Evolutionary conservation across 2,888 invertebrate genomes (phyloP).

Genomic region (Rotaria macrura): DNA sequence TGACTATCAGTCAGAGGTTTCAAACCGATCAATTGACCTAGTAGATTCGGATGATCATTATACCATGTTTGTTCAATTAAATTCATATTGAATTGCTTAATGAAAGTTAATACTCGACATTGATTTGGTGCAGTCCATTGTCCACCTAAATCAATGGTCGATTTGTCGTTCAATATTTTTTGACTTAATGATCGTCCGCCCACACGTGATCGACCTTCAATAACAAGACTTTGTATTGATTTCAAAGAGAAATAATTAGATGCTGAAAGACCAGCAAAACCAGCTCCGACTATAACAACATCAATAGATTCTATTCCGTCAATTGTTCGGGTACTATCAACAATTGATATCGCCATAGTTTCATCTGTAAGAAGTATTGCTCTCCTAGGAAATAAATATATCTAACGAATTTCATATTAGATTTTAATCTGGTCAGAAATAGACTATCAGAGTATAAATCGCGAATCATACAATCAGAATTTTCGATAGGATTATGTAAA

Average conservation of each 20-base stretch:
- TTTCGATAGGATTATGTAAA: too few species aligned
- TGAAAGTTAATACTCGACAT: constrained; percentile 44
- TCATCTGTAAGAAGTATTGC: too few species aligned
- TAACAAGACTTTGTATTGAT: constrained; percentile 40
- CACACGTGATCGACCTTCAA: constrained; percentile 48
- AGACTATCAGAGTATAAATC: too few species aligned
- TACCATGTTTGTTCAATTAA: not conserved
- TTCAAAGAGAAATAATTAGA: constrained; percentile 41
- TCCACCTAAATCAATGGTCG: constrained; percentile 46
- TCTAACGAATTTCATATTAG: too few species aligned
- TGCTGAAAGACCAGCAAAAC: constrained; percentile 40
- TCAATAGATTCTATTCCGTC: not conserved
- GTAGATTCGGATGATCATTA: not conserved
- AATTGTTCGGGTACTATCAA: too few species aligned
- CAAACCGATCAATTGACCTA: not conserved
- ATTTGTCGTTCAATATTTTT: constrained; percentile 36
- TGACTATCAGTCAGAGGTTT: not conserved
- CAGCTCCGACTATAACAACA: not conserved
- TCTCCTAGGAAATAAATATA: too few species aligned
- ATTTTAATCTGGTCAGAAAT: too few species aligned
- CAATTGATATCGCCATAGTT: too few species aligned
- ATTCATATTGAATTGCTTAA: constrained; percentile 45
- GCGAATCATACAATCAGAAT: too few species aligned
- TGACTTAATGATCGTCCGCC: constrained; percentile 50
- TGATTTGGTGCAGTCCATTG: constrained; percentile 51